Base-by-base conservation (phyloP, 2,888 invertebrate species). In the Crioceris asparagi region DNA sequence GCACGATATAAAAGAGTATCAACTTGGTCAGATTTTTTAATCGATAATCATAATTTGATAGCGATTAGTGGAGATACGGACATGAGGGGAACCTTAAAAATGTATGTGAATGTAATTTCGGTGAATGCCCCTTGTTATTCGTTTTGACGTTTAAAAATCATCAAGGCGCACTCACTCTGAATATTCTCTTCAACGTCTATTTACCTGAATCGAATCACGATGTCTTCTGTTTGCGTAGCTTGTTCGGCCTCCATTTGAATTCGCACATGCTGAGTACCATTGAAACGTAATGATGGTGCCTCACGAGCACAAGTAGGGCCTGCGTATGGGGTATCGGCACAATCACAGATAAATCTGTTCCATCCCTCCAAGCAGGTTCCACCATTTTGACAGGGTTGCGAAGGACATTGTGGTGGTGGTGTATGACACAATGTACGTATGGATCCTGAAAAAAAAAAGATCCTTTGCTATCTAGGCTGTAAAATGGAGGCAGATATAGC, bases 291-390 rank as follows among this genome's bases (percentile, higher is more conserved):
- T 2, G 88, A 90, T 5, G 88, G 79, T 1, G 92, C 84, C 61
- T 88, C 93, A 83, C 72, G 39, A 45, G 90, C 90, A 67, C 96
- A 96, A 8, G 87, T 90, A 1, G 87, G 84, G 17, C 94, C 96
- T 1, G 83, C 83, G 57, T 81, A 93, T 45, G 82, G 75, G 0
- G 93, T 94, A 21, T 77, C 75, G 7, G 87, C 81, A 61, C 96
- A 96, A 63, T 96, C 93, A 60, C 96, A 96, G 35, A 90, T 75
- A 50, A 85, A 86, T 12, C 94, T 72, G 66, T 94, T 93, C 94
- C 94, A 96, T 0, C 96, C 96, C 61, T 94, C 93, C 3, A 78
- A 70, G 64, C 96, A 96, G 15, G 71, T 67, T 1, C 91, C 92
- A 2, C 83, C 83, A 59, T 94, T 88, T 63, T 87, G 78, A 58